Base-by-base conservation (phyloP, 2,113 vertebrate genomes). In the Gallinago paraguaiae region DNA sequence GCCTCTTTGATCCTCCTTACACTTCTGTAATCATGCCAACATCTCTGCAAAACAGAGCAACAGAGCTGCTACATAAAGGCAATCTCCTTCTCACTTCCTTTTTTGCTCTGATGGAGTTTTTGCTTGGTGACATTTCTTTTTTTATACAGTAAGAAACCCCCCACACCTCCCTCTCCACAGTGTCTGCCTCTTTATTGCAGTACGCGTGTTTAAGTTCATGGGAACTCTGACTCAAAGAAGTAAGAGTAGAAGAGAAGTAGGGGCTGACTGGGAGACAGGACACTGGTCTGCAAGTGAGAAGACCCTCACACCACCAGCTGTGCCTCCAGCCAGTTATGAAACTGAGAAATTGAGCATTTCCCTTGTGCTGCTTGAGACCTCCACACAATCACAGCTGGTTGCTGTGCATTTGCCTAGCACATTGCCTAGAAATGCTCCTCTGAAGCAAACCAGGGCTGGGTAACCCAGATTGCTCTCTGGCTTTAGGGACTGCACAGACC, bases 1-100 rank as follows among this genome's bases (percentile, higher is more conserved):
- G 77, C 69, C 65, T 94, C 88, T 94, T 94, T 95, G 95, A 96
- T 96, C 92, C 88, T 93, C 91, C 91, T 95, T 86, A 84, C 51
- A 2, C 43, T 90, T 70, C 64, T 95, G 94, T 84, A 95, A 96
- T 88, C 83, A 39, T 81, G 94, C 95, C 96, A 95, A 31, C 59
- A 80, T 84, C 86, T 96, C 92, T 92, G 94, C 86, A 86, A 78
- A 97, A 83, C 80, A 93, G 67, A 88, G 37, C 43, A 86, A 33
- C 84, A 54, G 80, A 68, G 65, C 77, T 86, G 76, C 85, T 95
- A 60, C 69, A 54, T n/a, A 64, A 95, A 90, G 76, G 64, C 90
- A 51, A 28, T 79, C 88, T 90, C 46, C 72, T 60, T 30, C 83
- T 88, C 60, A 22, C 80, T 94, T 90, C 79, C 71, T 81, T 81